These are phyloP conservation scores for Bovichtus variegatus DNA, from an alignment of 2,797 vertebrate genomes.

Conservation along the genomic window DNA sequence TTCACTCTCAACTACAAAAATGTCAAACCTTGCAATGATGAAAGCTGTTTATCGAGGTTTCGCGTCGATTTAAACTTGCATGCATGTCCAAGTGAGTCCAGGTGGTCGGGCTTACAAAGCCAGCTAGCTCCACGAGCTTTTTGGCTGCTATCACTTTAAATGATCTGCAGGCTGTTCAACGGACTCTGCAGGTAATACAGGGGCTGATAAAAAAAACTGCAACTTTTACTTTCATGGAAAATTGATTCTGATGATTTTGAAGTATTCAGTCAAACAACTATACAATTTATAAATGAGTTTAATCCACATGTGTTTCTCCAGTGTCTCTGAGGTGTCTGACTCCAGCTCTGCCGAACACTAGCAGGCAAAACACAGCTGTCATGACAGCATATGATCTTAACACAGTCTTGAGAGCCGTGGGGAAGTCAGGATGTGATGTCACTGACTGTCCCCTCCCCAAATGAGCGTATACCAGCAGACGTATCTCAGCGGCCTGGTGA, in stretches of 20 bases:
- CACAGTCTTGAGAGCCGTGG: neutral
- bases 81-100: no score
- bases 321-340: conserved; percentile 8
- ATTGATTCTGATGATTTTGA: neutral
- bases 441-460: conserved; percentile 37
- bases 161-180: no score
- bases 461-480: conserved; percentile 60
- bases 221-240: neutral
- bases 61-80: no score
- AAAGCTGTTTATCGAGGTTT: no score
- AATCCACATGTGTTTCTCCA: conserved; percentile 37
- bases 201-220: no score
- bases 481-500: conserved; percentile 52
- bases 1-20: no score
- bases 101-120: no score
- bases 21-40: no score
- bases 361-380: conserved; percentile 48
- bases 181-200: no score
- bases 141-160: no score
- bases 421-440: conserved; percentile 63
- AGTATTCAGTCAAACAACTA: no score
- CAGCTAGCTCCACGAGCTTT: no score
- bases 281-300: conserved; percentile 18
- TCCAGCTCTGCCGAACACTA: conserved; percentile 32
- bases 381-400: conserved; percentile 50